Evolutionary conservation across 2,113 vertebrate genomes (phyloP), one percentile per base, ranked within the genome.

Genomic region (Otis tarda): DNA sequence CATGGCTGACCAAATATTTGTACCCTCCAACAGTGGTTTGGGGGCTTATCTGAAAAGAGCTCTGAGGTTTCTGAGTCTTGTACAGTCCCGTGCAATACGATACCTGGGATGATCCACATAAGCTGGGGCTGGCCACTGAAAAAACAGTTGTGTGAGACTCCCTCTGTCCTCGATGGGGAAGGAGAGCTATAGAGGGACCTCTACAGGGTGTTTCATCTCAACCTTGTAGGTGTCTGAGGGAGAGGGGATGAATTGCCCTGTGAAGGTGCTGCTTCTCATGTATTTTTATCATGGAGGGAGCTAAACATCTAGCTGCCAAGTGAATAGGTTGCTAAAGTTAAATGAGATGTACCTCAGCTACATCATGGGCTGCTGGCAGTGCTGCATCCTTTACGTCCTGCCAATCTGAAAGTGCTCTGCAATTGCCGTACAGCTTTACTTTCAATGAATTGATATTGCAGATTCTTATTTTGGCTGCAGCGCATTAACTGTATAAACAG

Each of bases 391-490:
- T 77, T 78, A 41, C 4, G 2, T 37, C n/a, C 76, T 87, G 71
- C 39, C 90, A 81, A 31, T 83, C 69, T 67, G 37, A 78, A 89
- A 75, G 80, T 50, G 50, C 27, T 89, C 92, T 90, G 81, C 5
- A 6, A 57, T 71, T 73, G 90, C 90, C 73, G 50, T 73, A 87
- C 27, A 70, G 55, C 65, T 92, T 92, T 84, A 81, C 69, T 83
- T 93, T 71, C 69, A 68, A 33, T 57, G 45, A 95, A 94, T 91
- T 83, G 73, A 87, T 96, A 90, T 47, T 83, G 69, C 83, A 94
- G 92, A 89, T 94, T 90, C 79, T 82, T 90, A 87, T 84, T 96
- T 95, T 92, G 94, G 88, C 93, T 96, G 73, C 69, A 93, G 41
- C 33, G 83, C 45, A 69, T 86, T 95, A 95, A 69, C 80, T 89